Evolutionary conservation across 2,888 invertebrate species (phyloP), one percentile per base, ranked within the genome.

Genomic region (Athripsodes cinereus): DNA sequence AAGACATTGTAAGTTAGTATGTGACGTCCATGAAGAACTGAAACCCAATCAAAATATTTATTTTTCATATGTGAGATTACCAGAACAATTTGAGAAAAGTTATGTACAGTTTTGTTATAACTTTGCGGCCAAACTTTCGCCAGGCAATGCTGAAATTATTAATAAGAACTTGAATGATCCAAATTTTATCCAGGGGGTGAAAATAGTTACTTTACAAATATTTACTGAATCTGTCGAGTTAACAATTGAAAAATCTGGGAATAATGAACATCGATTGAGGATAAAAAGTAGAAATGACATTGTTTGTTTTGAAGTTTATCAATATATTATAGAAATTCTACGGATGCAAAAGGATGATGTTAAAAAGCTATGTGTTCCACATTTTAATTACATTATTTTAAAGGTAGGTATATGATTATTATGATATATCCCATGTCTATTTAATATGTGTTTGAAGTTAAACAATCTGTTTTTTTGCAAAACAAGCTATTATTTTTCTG

Each of bases 301-400:
- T 20, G 8, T 35, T n/a, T 53, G 58, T 40, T 53, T 46, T 35
- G 31, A 50, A 6, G 34, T 58, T 0, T 58, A 53, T 26, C n/a
- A 35, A 50, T 44, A 53, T 50, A 35, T 40, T 58, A 5, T 53
- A 47, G 10, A 26, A 3, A 40, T 40, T 52, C 47, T 11, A 21
- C 35, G 19, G 21, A 49, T 48, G 8, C 47, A 16, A 13, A 49
- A 3, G 13, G 19, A 20, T 0, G 5, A 46, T 19, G 13, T 16
- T 31, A 18, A 16, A 6, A 20, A 16, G 11, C 52, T 48, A 22
- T 26, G 10, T 11, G 35, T 58, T n/a, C 53, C 58, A 0, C 53
- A 58, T 50, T 57, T 58, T 31, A 53, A 58, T 50, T 58, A 53
- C 40, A 50, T 58, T 40, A 53, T 58, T 35, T 50, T 58, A 18